Evolutionary conservation across 2,888 invertebrate genomes (phyloP).

Genomic region (Thecocarcelia acutangulata): DNA sequence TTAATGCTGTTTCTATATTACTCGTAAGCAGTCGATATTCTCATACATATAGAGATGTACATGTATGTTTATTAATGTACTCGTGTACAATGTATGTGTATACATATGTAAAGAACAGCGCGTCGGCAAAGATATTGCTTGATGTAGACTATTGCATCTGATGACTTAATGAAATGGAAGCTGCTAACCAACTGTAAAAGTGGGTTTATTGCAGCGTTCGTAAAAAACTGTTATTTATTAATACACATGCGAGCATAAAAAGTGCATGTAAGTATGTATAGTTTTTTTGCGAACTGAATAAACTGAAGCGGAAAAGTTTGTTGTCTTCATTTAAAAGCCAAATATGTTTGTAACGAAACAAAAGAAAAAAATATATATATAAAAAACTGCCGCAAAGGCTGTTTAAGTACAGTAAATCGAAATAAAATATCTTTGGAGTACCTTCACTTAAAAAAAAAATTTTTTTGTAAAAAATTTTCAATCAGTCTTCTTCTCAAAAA

Average conservation of each 20-base stretch:
- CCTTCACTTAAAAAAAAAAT: too few species aligned
- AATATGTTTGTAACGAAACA: slow-evolving; percentile 2
- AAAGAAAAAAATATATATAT: too few species aligned
- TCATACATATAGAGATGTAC: neutral
- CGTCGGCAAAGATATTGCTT: slow-evolving; percentile 5
- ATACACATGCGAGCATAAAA: neutral
- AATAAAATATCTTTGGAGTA: neutral
- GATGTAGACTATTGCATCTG: slow-evolving; percentile 48
- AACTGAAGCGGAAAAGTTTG: slow-evolving; percentile 51
- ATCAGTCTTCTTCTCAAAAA: too few species aligned
- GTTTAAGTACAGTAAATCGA: neutral
- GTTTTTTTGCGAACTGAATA: slow-evolving; percentile 46
- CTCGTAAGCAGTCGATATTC: too few species aligned
- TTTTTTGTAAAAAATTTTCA: too few species aligned
- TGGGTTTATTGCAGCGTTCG: slow-evolving; percentile 53
- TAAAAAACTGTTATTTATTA: neutral
- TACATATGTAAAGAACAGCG: neutral
- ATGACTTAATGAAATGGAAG: slow-evolving; percentile 67
- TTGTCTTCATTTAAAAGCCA: slow-evolving; percentile 19
- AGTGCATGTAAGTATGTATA: neutral
- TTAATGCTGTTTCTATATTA: too few species aligned
- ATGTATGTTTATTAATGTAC: neutral
- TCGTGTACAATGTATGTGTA: neutral
- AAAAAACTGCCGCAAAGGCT: neutral
- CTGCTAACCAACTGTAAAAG: slow-evolving; percentile 63